phyloP scores from a whole-genome alignment of 2,113 vertebrate genomes.

The Micronycteris hirsuta region DNA sequence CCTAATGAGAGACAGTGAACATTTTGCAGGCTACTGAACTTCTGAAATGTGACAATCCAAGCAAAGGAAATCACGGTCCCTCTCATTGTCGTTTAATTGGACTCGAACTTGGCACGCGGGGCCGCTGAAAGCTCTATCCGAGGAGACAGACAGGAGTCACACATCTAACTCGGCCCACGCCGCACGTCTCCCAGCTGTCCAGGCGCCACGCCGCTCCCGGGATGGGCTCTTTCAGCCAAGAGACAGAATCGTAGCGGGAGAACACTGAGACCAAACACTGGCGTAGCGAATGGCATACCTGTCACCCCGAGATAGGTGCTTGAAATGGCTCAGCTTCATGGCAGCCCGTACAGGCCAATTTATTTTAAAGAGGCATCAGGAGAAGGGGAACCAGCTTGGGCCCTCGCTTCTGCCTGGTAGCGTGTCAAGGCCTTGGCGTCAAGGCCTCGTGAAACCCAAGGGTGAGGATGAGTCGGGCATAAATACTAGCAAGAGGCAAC shows the following conservation, averaged over 20 bases:
- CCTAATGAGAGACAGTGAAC: slow-evolving; percentile 57
- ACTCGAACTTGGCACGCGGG: slow-evolving; percentile 67
- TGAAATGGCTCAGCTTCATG: slow-evolving; percentile 63
- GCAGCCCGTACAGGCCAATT: slow-evolving; percentile 76
- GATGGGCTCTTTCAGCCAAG: slow-evolving; percentile 66
- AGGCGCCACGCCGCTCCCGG: slow-evolving; percentile 67
- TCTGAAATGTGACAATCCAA: slow-evolving; percentile 67
- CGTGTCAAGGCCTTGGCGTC: slow-evolving; percentile 78
- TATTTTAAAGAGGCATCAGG: slow-evolving; percentile 76
- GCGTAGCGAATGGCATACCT: slow-evolving; percentile 67
- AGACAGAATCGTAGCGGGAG: slow-evolving; percentile 67
- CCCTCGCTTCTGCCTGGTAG: slow-evolving; percentile 65
- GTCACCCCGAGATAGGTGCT: slow-evolving; percentile 74
- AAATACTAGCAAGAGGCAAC: slow-evolving; percentile 72
- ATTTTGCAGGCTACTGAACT: slow-evolving; percentile 61
- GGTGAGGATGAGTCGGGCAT: slow-evolving; percentile 51
- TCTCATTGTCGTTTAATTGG: slow-evolving; percentile 74
- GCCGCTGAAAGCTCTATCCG: slow-evolving; percentile 30
- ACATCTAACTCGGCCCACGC: slow-evolving; percentile 60
- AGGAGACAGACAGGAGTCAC: slow-evolving; percentile 71
- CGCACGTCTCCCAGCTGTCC: slow-evolving; percentile 71
- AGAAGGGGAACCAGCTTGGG: slow-evolving; percentile 65
- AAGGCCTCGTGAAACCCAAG: slow-evolving; percentile 60
- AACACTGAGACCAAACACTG: slow-evolving; percentile 66
- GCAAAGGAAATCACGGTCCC: slow-evolving; percentile 50